A percentile compares a stretch with the other conserved stretches of the same genome.
Conservation (phyloP, 2,797 vertebrate species). For the Halcyon chelicuti region DNA sequence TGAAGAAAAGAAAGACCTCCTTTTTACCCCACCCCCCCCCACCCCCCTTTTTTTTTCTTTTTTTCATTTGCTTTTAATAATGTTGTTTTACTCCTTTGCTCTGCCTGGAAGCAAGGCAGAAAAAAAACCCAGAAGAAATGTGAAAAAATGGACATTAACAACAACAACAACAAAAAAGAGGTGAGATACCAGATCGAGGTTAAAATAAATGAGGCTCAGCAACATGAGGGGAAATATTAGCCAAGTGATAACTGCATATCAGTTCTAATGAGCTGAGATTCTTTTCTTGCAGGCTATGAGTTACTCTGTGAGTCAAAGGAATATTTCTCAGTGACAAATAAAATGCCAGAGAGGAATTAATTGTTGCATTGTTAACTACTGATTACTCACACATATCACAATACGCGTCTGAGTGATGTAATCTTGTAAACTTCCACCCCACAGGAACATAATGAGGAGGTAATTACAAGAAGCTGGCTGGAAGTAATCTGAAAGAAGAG, state of each 20-base stretch:
- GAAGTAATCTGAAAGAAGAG: not conserved
- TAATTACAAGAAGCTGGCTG: conserved; percentile 44
- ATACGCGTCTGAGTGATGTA: conserved; percentile 15
- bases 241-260: conserved; percentile 17
- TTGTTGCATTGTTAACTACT: conserved; percentile 41
- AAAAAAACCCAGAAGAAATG: not conserved
- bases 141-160: not conserved
- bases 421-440: conserved; percentile 26
- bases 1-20: not conserved
- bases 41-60: not conserved
- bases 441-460: not conserved
- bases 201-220: conserved; percentile 40
- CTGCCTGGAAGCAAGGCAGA: not conserved
- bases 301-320: conserved; percentile 47
- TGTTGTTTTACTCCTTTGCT: not conserved
- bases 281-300: conserved; percentile 11
- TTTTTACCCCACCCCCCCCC: too few species aligned
- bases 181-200: not conserved
- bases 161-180: not conserved
- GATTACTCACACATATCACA: conserved; percentile 55
- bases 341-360: conserved; percentile 53
- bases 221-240: not conserved
- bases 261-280: conserved; percentile 31
- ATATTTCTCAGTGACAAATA: conserved; percentile 55
- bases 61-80: not conserved